Conservation (phyloP, 2,113 vertebrate genomes). For the Dolichotis patagonum region DNA sequence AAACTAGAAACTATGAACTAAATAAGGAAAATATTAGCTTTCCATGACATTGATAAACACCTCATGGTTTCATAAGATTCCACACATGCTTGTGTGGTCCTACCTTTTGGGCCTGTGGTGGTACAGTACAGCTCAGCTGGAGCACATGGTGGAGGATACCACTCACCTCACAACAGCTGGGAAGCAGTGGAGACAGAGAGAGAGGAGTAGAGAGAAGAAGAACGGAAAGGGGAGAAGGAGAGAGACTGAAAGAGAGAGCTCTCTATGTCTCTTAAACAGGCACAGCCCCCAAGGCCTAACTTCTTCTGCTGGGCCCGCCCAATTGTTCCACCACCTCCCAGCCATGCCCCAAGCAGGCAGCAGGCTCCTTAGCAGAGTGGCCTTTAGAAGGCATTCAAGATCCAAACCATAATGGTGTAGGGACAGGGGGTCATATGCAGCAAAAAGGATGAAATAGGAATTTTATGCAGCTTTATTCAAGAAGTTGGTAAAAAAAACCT, state of each 20-base stretch:
- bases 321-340: background rate
- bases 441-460: background rate
- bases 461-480: background rate
- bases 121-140: no score
- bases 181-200: background rate
- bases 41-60: background rate
- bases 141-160: no score
- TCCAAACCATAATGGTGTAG: background rate
- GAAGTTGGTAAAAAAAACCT: background rate
- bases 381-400: no score
- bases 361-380: background rate
- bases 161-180: background rate
- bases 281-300: background rate
- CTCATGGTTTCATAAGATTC: background rate
- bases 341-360: no score
- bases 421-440: background rate
- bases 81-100: background rate
- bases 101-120: background rate
- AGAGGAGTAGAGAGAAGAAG: background rate
- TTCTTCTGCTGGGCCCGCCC: background rate
- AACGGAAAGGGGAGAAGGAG: background rate
- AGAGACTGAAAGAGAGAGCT: background rate
- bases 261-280: background rate
- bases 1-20: background rate
- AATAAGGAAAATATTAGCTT: background rate